Evolutionary conservation across 2,888 invertebrate species (phyloP).

Genomic region (Blastobasis lacticolella): DNA sequence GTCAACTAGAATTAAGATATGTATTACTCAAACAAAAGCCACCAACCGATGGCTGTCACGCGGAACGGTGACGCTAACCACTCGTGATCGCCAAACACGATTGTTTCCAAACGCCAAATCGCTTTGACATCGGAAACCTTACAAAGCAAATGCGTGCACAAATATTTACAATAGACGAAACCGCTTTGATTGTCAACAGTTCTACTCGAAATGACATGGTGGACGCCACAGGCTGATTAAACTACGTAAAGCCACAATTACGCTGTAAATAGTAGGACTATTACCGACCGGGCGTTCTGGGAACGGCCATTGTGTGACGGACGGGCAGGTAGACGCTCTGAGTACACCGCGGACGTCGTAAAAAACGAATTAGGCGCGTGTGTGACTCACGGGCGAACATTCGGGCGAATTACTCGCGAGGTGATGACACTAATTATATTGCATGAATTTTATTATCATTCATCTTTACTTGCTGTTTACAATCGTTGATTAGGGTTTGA

Average conservation of each 20-base stretch:
- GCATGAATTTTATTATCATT: constrained; percentile 1
- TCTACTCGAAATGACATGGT: constrained; percentile 21
- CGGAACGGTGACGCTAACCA: constrained; percentile 8
- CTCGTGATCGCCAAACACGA: constrained; percentile 21
- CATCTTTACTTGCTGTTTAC: not conserved
- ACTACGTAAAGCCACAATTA: constrained; percentile 24
- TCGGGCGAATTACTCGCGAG: constrained; percentile 4
- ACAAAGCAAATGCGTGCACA: constrained; percentile 25
- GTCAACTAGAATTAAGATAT: not conserved
- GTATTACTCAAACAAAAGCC: constrained; percentile 27
- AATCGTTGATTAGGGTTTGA: too few relatives aligned
- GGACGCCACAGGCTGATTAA: constrained; percentile 13
- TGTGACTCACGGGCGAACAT: constrained; percentile 12
- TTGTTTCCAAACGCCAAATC: constrained; percentile 15
- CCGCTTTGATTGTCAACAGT: constrained; percentile 18
- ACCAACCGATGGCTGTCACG: constrained; percentile 28
- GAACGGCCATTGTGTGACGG: constrained; percentile 21
- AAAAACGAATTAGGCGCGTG: constrained; percentile 8
- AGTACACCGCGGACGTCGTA: constrained; percentile 4
- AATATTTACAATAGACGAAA: constrained; percentile 22
- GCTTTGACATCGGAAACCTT: constrained; percentile 22
- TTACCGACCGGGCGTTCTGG: constrained; percentile 27
- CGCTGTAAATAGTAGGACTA: constrained; percentile 24
- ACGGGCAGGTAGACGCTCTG: constrained; percentile 12
- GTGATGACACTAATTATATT: constrained; percentile 3